phyloP scores from a whole-genome alignment of 2,113 vertebrate species.

The Poeciliopsis occidentalis region DNA sequence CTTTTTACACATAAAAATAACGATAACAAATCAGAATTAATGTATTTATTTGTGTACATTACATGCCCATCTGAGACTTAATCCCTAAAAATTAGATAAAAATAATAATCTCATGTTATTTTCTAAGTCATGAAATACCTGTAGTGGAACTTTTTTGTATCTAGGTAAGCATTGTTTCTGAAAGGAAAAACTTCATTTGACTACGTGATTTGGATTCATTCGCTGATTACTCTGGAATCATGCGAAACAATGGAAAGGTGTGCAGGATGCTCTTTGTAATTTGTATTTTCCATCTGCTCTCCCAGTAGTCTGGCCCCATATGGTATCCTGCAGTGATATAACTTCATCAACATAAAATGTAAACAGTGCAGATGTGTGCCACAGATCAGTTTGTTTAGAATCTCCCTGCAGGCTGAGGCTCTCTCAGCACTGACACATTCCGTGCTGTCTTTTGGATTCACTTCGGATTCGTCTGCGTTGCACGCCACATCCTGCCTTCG shows the following conservation, averaged over 20 bases:
- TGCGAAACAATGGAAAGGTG: neutral
- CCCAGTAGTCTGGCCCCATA: neutral
- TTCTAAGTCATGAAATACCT: no score
- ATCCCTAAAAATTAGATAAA: no score
- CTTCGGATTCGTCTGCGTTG: constrained; percentile 28
- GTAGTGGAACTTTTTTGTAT: no score
- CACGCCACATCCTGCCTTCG: neutral
- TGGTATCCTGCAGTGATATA: neutral
- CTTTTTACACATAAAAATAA: no score
- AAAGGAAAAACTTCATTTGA: no score
- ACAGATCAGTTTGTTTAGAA: neutral
- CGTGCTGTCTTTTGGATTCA: constrained; percentile 22
- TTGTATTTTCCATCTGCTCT: neutral
- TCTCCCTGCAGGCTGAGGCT: constrained; percentile 6
- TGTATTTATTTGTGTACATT: no score
- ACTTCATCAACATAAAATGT: neutral
- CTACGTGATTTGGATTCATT: no score
- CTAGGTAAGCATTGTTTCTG: no score
- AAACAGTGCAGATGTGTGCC: neutral
- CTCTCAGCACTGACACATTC: constrained; percentile 5
- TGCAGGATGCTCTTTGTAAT: neutral
- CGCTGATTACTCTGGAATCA: no score
- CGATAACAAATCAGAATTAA: no score
- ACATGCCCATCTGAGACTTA: no score
- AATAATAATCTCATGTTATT: no score